Evolutionary conservation across 2,113 vertebrate genomes (phyloP), one percentile per base, ranked within the genome.

Genomic region (Tenrec ecaudatus): DNA sequence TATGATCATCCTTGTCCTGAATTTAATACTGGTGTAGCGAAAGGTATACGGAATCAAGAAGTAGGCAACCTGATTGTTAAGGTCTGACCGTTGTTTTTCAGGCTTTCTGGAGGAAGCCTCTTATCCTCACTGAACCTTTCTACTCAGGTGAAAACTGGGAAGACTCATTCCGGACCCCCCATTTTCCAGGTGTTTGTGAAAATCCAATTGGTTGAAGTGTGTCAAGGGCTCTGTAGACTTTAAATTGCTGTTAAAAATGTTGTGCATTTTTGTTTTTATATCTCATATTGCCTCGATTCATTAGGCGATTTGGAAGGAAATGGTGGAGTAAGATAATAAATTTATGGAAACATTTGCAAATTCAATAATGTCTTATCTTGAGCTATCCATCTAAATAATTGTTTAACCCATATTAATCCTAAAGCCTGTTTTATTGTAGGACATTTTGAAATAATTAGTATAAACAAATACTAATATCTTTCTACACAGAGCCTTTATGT

Each of bases 311-410:
- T 84, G 43, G 71, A 77, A 93, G 91, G 47, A 93, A 91, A 43
- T 25, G 33, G 19, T 43, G 6, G 3, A 53, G 16, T 69, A 36
- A 91, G 53, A 92, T 60, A 0, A 58, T 77, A 60, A 66, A 69
- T 91, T 79, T 33, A 66, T 23, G n/a, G 47, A 92, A 91, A 88
- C 20, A 38, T 57, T n/a, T 60, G 29, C 15, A 91, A 82, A 92
- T 91, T 93, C 68, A 86, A 5, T 86, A 94, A 77, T 86, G 11
- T 66, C 23, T 89, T 80, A 82, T 82, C 69, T 82, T 60, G 75
- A 33, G 43, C 43, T 90, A 69, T 29, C 33, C 60, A 31, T 69
- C 53, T 58, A 88, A 73, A 53, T 64, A 43, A 29, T 88, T 93
- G 53, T 83, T 90, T 84, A 38, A 71, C 57, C 43, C 11, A 6